Base-by-base conservation (phyloP, 2,113 vertebrate genomes). In the Mastomys natalensis region DNA sequence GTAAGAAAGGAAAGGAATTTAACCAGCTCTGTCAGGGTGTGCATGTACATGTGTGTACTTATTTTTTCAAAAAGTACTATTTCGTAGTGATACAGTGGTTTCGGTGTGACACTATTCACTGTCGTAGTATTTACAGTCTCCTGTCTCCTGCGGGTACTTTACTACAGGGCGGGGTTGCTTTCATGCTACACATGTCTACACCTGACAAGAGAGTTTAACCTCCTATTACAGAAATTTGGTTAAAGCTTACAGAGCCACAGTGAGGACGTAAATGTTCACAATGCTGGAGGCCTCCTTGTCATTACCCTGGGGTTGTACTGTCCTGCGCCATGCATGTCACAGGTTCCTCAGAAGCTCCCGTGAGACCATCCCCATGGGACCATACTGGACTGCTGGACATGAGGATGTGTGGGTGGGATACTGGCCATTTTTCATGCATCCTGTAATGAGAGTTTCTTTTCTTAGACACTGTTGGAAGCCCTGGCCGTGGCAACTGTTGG, bases 391-490 rank as follows among this genome's bases (percentile, higher is more conserved):
- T 85, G 29, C 11, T 91, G 93, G 51, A 95, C 85, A 90, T 73
- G 64, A 82, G 88, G 87, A 73, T 78, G 55, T 90, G 34, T 70
- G 64, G 4, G n/a, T 43, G 62, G 13, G 66, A 51, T 9, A 74
- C 37, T 81, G 43, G 86, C 74, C 21, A 43, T 93, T 92, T 89
- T 74, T 68, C n/a, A 34, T 53, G 43, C 43, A 66, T 87, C 81
- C 77, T 1, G 73, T 95, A 87, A 97, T 94, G 95, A 90, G 80
- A 31, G 22, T 97, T 55, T 86, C 37, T 97, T 96, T 97, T 97
- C 97, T 48, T 97, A 99, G 99, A 99, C 99, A 0, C 84, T 99
- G 26, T 97, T 99, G 97, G 99, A 99, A 98, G 99, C 99, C 3
- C 87, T 99, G 62, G 99, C 99, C 91, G 98, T 99, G 97, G 99